phyloP scores from a whole-genome alignment of 2,888 invertebrate genomes.

The Hipparchia sbordonii region DNA sequence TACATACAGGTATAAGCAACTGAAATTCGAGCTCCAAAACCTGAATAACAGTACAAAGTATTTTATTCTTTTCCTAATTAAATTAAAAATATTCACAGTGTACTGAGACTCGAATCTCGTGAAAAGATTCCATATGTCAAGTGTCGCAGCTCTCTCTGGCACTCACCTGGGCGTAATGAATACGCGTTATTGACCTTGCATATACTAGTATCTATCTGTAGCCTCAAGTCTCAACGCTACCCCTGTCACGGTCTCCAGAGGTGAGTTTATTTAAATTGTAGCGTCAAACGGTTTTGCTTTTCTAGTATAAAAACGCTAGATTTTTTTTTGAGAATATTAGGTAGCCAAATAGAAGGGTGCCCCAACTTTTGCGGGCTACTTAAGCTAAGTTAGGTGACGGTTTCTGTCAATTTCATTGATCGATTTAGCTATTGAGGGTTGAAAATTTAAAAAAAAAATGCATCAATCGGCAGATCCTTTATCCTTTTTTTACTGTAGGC shows the following conservation, averaged over 20 bases:
- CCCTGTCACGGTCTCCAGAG: background rate
- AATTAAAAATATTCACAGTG: background rate
- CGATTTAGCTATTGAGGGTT: no score
- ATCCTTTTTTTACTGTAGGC: no score
- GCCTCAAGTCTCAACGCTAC: background rate
- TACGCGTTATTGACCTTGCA: constrained; percentile 21
- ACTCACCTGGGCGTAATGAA: constrained; percentile 2
- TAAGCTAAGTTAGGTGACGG: no score
- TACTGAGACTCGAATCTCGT: background rate
- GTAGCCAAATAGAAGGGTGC: no score
- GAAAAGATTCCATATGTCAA: background rate
- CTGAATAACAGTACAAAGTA: background rate
- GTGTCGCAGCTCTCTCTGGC: background rate
- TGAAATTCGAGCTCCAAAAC: no score
- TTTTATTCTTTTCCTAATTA: no score
- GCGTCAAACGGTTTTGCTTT: background rate
- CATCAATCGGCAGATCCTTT: no score
- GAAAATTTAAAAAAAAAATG: no score
- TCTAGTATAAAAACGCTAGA: background rate
- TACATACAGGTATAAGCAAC: no score
- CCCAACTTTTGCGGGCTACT: no score
- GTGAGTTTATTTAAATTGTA: background rate
- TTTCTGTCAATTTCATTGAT: no score
- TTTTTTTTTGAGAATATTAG: no score
- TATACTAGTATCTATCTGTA: background rate